Percentiles rank a stretch among this genome's conserved stretches.
Evolutionary conservation across 2,888 invertebrate species (phyloP).

Genomic region (Smittia aterrima): DNA sequence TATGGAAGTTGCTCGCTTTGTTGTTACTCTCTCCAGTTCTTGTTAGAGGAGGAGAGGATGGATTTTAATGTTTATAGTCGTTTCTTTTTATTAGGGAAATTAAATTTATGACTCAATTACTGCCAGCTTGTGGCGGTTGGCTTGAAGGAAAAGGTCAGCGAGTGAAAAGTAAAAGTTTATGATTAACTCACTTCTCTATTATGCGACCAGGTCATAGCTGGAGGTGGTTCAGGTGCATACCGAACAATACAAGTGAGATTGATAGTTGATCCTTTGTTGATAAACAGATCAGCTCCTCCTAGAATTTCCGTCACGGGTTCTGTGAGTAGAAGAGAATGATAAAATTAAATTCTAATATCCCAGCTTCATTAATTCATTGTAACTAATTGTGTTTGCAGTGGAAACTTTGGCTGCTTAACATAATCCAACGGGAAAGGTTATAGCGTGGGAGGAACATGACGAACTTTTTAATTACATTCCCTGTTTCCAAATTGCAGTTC

Average conservation of each 20-base stretch:
- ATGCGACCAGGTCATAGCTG: constrained; percentile 80
- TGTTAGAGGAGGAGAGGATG: neutral
- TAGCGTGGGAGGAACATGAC: neutral
- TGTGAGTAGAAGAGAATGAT: constrained; percentile 49
- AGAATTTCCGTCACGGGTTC: constrained; percentile 80
- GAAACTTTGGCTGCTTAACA: no score
- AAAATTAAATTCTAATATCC: neutral
- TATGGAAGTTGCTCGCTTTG: neutral
- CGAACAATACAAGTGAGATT: constrained; percentile 82
- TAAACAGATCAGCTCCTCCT: constrained; percentile 78
- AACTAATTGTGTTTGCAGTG: no score
- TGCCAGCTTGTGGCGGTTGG: neutral
- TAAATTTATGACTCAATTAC: constrained; percentile 35
- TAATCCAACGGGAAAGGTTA: no score
- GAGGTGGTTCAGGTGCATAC: constrained; percentile 81
- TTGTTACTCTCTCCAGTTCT: neutral
- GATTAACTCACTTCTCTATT: constrained; percentile 59
- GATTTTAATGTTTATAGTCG: constrained; percentile 1
- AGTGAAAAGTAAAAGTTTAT: neutral
- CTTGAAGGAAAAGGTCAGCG: constrained; percentile 3
- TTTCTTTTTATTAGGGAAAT: constrained; percentile 22
- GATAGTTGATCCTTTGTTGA: constrained; percentile 84
- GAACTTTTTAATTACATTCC: constrained; percentile 23
- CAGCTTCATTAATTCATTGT: neutral
- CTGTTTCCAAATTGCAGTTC: constrained; percentile 18